These are phyloP conservation scores for Ceratoteleas bidentatus DNA, from an alignment of 1,140 invertebrate genomes.

Conservation along the genomic window DNA sequence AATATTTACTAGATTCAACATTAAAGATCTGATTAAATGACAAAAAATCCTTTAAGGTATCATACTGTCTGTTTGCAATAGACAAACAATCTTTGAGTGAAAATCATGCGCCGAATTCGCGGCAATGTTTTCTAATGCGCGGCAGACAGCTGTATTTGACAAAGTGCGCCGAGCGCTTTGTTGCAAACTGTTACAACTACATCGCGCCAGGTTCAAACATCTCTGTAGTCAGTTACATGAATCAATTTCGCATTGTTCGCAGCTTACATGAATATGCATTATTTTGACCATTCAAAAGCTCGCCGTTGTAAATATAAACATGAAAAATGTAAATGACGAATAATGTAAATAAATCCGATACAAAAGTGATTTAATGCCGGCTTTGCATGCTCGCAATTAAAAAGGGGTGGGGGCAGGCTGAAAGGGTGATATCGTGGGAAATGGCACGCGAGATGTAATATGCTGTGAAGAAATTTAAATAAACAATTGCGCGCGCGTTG, in stretches of 20 bases:
- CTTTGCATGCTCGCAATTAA: too few relatives aligned
- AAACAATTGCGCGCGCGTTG: conserved; percentile 34
- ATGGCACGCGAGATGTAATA: conserved; percentile 15
- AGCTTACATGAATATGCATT: too few relatives aligned
- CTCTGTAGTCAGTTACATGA: too few relatives aligned
- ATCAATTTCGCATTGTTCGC: too few relatives aligned
- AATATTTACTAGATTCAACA: too few relatives aligned
- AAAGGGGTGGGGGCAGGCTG: too few relatives aligned
- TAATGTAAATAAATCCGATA: too few relatives aligned
- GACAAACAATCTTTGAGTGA: conserved; percentile 13
- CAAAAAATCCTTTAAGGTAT: background rate
- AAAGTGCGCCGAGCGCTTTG: conserved; percentile 48
- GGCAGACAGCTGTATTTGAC: conserved; percentile 43
- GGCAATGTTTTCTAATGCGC: conserved; percentile 27
- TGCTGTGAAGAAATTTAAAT: conserved; percentile 32
- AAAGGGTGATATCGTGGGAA: conserved; percentile 5
- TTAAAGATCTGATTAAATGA: background rate
- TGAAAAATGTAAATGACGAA: too few relatives aligned
- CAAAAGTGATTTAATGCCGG: too few relatives aligned
- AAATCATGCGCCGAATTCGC: conserved; percentile 26
- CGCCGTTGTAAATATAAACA: too few relatives aligned
- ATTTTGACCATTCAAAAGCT: too few relatives aligned
- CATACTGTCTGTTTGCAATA: background rate
- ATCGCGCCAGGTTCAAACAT: conserved; percentile 42
- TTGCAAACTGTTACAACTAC: conserved; percentile 59